Evolutionary conservation across 2,888 invertebrate genomes (phyloP), one percentile per base, ranked within the genome.

Genomic region (Halocaridina rubra): DNA sequence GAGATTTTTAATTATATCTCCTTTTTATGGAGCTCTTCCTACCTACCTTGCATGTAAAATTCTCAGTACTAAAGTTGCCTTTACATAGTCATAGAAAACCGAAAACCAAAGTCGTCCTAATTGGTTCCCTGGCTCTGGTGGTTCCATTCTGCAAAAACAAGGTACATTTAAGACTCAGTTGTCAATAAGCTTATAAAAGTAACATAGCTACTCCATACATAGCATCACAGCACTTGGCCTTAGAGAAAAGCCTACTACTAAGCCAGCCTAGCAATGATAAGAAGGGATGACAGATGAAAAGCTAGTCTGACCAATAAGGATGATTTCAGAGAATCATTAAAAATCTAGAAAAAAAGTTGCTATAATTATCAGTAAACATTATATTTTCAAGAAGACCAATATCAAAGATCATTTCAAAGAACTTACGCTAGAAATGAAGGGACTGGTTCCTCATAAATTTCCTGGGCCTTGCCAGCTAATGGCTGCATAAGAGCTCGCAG

Each of bases 41-140:
- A n/a, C n/a, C n/a, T 24, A 86, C 86, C 86, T 86, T 24, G 86
- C 86, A 64, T 86, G 86, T 13, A 82, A 69, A 22, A 86, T 82
- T 1, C 75, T 61, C 5, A 86, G 61, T 2, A 75, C 75, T 13
- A 86, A 57, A 19, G 67, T 64, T 0, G 69, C 27, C 30, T 82
- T 33, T 5, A 82, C 82, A 39, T 86, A 79, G 30, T 86, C 86
- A 32, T 82, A 86, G 71, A 59, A 75, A 22, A 82, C 79, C 13
- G 79, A 80, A 75, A 86, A 86, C 86, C 86, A 86, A 5, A 86
- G 69, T 13, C 86, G 64, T 4, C 86, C 86, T 16, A 81, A 33
- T 16, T 72, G 74, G 39, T 82, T 82, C 59, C 22, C 64, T 13
- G 78, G 64, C 30, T 61, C 46, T 13, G 72, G 78, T 16, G 84